Evolutionary conservation across 2,797 vertebrate species (phyloP).

Genomic region (Rhinogobio ventralis): DNA sequence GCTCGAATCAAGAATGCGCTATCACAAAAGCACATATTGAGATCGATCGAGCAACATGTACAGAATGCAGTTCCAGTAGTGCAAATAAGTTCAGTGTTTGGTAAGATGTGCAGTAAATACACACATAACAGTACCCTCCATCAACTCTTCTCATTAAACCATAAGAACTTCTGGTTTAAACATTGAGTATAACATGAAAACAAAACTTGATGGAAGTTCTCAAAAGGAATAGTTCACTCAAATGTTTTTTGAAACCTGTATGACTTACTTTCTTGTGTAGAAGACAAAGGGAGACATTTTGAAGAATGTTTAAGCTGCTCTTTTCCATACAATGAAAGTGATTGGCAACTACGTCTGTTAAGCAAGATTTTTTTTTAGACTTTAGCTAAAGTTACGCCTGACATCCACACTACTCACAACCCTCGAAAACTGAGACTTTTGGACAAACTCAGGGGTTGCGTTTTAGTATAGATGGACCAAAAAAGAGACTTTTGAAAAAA

Average conservation of each 20-base stretch:
- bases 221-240: constrained; percentile 26
- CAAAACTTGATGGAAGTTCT: constrained; percentile 53
- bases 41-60: constrained; percentile 66
- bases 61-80: constrained; percentile 77
- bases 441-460: no score
- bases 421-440: no score
- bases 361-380: neutral
- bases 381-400: no score
- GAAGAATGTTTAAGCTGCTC: neutral
- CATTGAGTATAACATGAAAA: constrained; percentile 44
- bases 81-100: constrained; percentile 81
- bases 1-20: constrained; percentile 69
- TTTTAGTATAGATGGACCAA: no score
- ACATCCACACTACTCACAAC: no score
- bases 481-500: no score
- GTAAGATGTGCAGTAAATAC: constrained; percentile 76
- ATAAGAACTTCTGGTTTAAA: constrained; percentile 64
- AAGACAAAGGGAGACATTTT: neutral
- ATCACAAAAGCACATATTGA: constrained; percentile 64
- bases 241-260: neutral
- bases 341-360: neutral
- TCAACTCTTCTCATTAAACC: constrained; percentile 68
- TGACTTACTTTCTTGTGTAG: neutral
- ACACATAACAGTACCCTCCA: constrained; percentile 74
- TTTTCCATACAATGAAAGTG: neutral